Evolutionary conservation across 1,140 invertebrate species (phyloP), one percentile per base, ranked within the genome.

Genomic region (Drosophila kurseongensis): DNA sequence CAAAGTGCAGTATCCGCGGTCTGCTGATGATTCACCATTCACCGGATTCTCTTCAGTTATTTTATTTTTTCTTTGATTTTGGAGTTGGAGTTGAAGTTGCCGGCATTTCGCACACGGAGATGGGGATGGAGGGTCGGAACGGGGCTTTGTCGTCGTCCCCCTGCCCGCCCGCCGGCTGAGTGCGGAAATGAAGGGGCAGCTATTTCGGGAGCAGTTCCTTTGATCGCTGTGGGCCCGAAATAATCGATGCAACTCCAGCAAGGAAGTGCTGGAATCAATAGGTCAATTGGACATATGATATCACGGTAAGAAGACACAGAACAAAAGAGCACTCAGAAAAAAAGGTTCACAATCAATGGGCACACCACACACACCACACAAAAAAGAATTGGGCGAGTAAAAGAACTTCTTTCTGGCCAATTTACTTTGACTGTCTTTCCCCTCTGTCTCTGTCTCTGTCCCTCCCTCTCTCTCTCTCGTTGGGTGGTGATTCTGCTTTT

Each of bases 261-360:
- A 29, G 10, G 3, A 27, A 7, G 9, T 35, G 42, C 10, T 9
- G 41, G 36, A n/a, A 35, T 36, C 40, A 9, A 35, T 12, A n/a
- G 47, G 29, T 29, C 13, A 29, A 47, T 58, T 45, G 35, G 56
- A 66, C 88, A 86, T 83, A 83, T 89, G 83, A 88, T 88, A 88
- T 83, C 83, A 88, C n/a, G 75, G 59, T 78, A 62, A 76, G 80
- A 88, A 88, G 84, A 89, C 84, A 88, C 63, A 79, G 29, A 78
- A 67, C 78, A 80, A 69, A 67, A 50, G 40, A 23, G 61, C 65
- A 47, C 58, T 38, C 14, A 57, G 48, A 77, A 59, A 51, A 73
- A 67, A 47, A 41, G 23, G 29, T 69, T 42, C 54, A 56, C 44
- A 69, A 23, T 59, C 54, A 42, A 27, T 44, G 51, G n/a, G 41